Conservation (phyloP, 2,797 vertebrate genomes). For the Diglossa cyanea region DNA sequence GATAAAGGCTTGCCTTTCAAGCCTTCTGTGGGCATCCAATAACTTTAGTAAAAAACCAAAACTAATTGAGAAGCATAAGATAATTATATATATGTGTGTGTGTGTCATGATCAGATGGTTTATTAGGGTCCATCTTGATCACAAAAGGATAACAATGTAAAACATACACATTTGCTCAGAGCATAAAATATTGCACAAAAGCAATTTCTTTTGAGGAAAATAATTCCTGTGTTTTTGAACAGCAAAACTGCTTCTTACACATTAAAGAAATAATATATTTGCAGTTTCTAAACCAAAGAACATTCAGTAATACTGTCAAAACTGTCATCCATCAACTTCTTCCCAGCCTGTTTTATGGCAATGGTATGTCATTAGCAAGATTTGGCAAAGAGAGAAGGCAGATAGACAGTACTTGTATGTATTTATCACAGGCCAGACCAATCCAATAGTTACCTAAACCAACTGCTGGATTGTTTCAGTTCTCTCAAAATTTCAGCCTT, state of each 20-base stretch:
- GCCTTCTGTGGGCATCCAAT: constrained; percentile 52
- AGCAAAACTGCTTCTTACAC: constrained; percentile 56
- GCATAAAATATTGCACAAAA: constrained; percentile 87
- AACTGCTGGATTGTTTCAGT: constrained; percentile 11
- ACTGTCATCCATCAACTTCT: constrained; percentile 59
- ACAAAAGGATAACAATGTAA: constrained; percentile 64
- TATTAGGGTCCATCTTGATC: constrained; percentile 44
- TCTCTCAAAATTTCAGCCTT: constrained; percentile 44
- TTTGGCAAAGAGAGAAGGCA: constrained; percentile 81
- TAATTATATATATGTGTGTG: neutral
- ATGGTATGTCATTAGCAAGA: constrained; percentile 56
- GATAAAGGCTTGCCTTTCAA: constrained; percentile 57
- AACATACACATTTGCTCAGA: constrained; percentile 79
- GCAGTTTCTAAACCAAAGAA: constrained; percentile 71
- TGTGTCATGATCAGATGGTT: constrained; percentile 59
- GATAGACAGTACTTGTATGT: constrained; percentile 43
- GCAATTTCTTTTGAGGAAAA: constrained; percentile 68
- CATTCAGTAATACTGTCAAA: constrained; percentile 77
- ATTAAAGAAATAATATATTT: constrained; percentile 50
- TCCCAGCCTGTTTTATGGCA: constrained; percentile 69
- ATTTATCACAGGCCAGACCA: constrained; percentile 32
- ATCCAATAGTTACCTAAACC: constrained; percentile 16
- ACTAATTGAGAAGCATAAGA: constrained; percentile 45
- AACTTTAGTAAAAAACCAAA: constrained; percentile 53
- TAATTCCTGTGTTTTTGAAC: constrained; percentile 58